These are phyloP conservation scores for Ctenochaetus hawaiiensis DNA, from an alignment of 2,797 vertebrate species.

Conservation along the genomic window DNA sequence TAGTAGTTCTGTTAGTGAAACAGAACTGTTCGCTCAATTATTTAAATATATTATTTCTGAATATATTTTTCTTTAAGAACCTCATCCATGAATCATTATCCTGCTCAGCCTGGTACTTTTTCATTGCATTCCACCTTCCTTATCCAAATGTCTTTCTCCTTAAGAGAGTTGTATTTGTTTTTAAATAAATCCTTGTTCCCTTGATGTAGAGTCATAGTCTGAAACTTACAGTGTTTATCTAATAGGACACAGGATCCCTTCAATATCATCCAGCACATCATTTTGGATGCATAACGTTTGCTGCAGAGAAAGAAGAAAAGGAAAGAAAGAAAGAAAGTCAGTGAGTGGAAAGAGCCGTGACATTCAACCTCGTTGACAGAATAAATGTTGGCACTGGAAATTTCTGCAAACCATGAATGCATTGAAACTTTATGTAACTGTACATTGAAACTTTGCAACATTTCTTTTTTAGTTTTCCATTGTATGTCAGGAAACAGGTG, in stretches of 20 bases:
- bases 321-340: background rate
- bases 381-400: too few species aligned
- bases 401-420: too few species aligned
- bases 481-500: too few species aligned
- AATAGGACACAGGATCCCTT: constrained; percentile 1
- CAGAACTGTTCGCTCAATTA: constrained; percentile 19
- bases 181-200: constrained; percentile 22
- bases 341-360: constrained; percentile 1
- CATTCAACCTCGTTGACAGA: background rate
- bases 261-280: constrained; percentile 7
- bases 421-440: too few species aligned
- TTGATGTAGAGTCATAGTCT: constrained; percentile 17
- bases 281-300: constrained; percentile 3
- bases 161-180: constrained; percentile 25
- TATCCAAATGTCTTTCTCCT: constrained; percentile 33
- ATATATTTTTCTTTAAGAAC: constrained; percentile 21
- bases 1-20: constrained; percentile 5
- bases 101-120: constrained; percentile 32
- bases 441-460: too few species aligned
- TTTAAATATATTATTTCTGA: constrained; percentile 32
- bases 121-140: constrained; percentile 40
- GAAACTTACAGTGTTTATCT: constrained; percentile 10
- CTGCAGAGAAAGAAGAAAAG: constrained; percentile 1
- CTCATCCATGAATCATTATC: constrained; percentile 23
- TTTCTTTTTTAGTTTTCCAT: too few species aligned